Conservation (phyloP, 2,888 invertebrate genomes). For the Cynaeus angustus region DNA sequence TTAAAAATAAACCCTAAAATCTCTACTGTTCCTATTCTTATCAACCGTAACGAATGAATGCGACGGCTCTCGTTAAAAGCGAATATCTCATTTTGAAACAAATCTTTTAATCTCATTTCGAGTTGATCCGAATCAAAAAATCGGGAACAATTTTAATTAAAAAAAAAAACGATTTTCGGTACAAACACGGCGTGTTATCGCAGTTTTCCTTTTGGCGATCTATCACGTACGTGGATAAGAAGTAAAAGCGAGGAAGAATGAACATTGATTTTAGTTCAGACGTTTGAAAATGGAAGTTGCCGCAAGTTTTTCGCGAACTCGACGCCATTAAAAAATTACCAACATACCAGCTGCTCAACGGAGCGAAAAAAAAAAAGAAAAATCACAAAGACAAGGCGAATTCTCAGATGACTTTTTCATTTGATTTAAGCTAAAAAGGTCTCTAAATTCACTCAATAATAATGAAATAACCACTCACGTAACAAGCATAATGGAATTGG, state of each 20-base stretch:
- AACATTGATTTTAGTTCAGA: slow-evolving; percentile 42
- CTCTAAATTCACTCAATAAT: slow-evolving; percentile 18
- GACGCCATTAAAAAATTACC: not conserved
- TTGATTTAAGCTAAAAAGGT: slow-evolving; percentile 16
- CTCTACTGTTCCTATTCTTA: slow-evolving; percentile 8
- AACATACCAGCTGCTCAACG: slow-evolving; percentile 1
- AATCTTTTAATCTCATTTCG: slow-evolving; percentile 35
- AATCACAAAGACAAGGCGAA: too few species aligned
- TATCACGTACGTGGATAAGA: slow-evolving; percentile 43
- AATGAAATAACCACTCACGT: slow-evolving; percentile 33
- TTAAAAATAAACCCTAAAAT: slow-evolving; percentile 36
- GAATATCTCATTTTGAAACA: slow-evolving; percentile 34
- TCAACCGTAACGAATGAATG: slow-evolving; percentile 32
- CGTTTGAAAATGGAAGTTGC: slow-evolving; percentile 22
- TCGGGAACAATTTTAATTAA: slow-evolving; percentile 22
- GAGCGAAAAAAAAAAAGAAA: not conserved
- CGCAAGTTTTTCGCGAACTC: not conserved
- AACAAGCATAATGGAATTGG: slow-evolving; percentile 24
- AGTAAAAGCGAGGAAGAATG: slow-evolving; percentile 39
- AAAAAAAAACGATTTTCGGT: slow-evolving; percentile 27
- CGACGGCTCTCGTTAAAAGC: slow-evolving; percentile 37
- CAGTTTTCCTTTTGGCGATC: slow-evolving; percentile 29
- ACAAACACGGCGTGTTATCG: slow-evolving; percentile 15
- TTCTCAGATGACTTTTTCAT: not conserved
- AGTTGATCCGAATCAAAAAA: slow-evolving; percentile 5